Percentiles rank a stretch among this genome's conserved stretches.
Evolutionary conservation across 2,888 invertebrate genomes (phyloP).

Genomic region (Dusona sp.): DNA sequence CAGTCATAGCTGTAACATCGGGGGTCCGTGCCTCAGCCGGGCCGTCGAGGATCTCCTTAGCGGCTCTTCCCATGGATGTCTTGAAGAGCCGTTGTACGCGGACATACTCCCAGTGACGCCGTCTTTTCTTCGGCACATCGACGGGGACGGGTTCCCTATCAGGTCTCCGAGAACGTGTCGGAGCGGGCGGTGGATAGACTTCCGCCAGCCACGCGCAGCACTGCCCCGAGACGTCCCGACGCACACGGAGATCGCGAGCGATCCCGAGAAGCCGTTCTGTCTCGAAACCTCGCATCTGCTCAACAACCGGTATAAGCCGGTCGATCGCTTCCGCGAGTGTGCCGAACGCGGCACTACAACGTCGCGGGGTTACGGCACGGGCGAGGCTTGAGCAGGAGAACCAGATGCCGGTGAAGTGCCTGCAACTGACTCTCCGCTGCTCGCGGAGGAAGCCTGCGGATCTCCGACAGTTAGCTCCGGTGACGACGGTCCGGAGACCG

Average conservation of each 20-base stretch:
- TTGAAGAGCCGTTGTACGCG: constrained; percentile 66
- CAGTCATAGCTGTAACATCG: too few relatives aligned
- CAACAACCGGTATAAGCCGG: constrained; percentile 32
- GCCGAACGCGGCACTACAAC: constrained; percentile 21
- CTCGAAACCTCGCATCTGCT: constrained; percentile 80
- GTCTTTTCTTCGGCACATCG: constrained; percentile 89
- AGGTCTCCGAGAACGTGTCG: constrained; percentile 81
- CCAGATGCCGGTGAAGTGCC: background rate
- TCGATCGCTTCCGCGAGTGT: constrained; percentile 22
- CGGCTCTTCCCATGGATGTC: constrained; percentile 45
- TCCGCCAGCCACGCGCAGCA: constrained; percentile 86
- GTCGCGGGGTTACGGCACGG: background rate
- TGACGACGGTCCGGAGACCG: too few relatives aligned
- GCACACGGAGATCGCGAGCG: background rate
- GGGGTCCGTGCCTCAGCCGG: constrained; percentile 36
- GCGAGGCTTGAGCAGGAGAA: background rate
- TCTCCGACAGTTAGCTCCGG: too few relatives aligned
- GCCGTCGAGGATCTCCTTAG: constrained; percentile 57
- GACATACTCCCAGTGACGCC: constrained; percentile 85
- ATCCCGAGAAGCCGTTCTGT: background rate
- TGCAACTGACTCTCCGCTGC: too few relatives aligned
- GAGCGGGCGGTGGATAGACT: constrained; percentile 80
- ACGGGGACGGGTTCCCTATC: constrained; percentile 90
- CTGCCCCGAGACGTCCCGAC: background rate
- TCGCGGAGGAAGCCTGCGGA: too few relatives aligned